Evolutionary conservation across 92 coral and sea anemone genomes (phyloP).

Genomic region (Siderastrea radians): DNA sequence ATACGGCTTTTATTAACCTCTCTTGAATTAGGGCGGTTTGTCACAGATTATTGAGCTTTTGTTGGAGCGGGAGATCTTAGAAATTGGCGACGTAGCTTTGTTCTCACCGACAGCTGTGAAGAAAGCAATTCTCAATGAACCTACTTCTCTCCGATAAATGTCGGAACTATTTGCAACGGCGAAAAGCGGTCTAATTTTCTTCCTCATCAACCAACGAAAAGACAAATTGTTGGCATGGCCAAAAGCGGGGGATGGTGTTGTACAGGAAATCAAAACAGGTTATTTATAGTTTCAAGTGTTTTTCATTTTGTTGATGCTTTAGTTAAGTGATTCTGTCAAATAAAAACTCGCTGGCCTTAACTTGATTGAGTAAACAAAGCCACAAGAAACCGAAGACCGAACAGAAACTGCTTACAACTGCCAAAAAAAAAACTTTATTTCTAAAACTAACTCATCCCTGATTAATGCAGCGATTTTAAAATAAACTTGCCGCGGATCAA

Average conservation of each 20-base stretch:
- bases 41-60: neutral
- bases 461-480: too few relatives aligned
- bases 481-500: too few relatives aligned
- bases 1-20: neutral
- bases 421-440: too few relatives aligned
- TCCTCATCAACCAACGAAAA: neutral
- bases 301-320: neutral
- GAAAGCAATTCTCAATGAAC: neutral
- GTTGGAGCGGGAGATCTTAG: neutral
- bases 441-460: too few relatives aligned
- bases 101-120: neutral
- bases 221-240: neutral
- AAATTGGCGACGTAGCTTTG: neutral
- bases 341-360: neutral
- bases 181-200: neutral
- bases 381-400: neutral
- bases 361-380: neutral
- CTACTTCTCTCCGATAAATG: neutral
- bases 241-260: neutral
- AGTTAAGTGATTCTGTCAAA: neutral
- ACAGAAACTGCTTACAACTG: too few relatives aligned
- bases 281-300: slow-evolving; percentile 2
- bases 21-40: neutral
- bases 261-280: neutral
- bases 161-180: neutral